Conservation (phyloP, 2,113 vertebrate genomes). For the Machaerirhynchus nigripectus region DNA sequence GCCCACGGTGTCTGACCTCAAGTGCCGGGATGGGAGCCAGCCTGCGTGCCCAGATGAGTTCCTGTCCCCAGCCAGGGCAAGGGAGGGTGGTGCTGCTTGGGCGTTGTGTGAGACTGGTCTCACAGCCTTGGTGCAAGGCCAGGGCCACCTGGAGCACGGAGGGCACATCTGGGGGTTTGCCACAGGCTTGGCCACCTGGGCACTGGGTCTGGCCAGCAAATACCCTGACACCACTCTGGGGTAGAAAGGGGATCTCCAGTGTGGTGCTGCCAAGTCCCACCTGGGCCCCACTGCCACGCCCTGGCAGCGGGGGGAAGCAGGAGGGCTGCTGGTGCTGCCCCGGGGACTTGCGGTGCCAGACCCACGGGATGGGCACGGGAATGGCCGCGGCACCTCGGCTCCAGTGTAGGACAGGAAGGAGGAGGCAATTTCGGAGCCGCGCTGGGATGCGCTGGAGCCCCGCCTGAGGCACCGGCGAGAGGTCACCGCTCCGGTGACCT, state of each 20-base stretch:
- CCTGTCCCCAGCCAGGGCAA: not conserved
- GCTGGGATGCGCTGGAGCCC: not conserved
- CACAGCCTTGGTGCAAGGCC: accelerated
- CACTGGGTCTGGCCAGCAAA: not conserved
- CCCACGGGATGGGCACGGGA: accelerated
- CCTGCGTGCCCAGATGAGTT: not conserved
- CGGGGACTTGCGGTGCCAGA: accelerated
- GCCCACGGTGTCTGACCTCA: not conserved
- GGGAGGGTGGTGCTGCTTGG: not conserved
- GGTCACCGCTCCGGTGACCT: not conserved
- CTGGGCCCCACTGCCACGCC: accelerated
- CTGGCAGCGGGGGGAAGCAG: not conserved
- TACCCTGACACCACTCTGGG: accelerated
- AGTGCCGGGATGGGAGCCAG: not conserved
- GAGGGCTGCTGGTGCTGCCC: not conserved
- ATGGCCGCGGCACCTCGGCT: accelerated
- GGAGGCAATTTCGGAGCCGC: not conserved
- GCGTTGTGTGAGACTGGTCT: accelerated
- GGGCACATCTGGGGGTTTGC: not conserved
- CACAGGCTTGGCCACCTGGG: not conserved
- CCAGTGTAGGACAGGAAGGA: accelerated
- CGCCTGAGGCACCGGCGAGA: not conserved
- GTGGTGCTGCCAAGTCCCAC: accelerated
- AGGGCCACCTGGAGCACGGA: accelerated
- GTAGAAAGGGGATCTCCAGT: not conserved